Conservation (phyloP, 2,797 vertebrate genomes). For the Sebastes jordani region DNA sequence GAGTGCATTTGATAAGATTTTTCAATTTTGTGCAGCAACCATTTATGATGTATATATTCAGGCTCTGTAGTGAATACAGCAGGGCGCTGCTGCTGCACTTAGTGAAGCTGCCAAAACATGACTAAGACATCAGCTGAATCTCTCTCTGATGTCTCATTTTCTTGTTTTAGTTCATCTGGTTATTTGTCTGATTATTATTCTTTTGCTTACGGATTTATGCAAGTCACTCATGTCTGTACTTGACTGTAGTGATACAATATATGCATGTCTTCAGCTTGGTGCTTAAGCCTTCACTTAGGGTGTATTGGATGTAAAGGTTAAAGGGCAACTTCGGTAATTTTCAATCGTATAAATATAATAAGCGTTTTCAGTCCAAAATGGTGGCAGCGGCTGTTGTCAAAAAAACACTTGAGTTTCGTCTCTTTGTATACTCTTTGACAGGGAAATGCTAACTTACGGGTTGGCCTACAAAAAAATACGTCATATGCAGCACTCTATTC, state of each 20-base stretch:
- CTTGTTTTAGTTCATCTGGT: background rate
- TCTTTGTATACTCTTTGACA: too few species aligned
- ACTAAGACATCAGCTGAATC: background rate
- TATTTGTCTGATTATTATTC: background rate
- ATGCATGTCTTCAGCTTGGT: background rate
- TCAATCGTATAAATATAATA: too few species aligned
- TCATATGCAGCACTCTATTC: background rate
- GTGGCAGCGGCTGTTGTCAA: too few species aligned
- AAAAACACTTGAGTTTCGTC: too few species aligned
- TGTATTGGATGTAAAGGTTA: background rate
- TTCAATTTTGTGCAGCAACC: constrained; percentile 6
- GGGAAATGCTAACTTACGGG: too few species aligned
- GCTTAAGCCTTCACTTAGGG: background rate
- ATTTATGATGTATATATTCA: constrained; percentile 26
- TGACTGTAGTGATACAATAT: background rate
- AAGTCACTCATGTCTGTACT: background rate
- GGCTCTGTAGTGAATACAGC: background rate
- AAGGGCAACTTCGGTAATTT: too few species aligned
- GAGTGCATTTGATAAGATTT: constrained; percentile 34
- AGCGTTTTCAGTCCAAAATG: too few species aligned
- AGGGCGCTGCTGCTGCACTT: background rate
- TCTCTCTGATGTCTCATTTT: background rate
- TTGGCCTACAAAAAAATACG: too few species aligned
- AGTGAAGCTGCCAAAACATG: background rate
- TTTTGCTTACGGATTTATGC: background rate